Base-by-base conservation (phyloP, 1,140 invertebrate species). In the Diuraphis noxia region DNA sequence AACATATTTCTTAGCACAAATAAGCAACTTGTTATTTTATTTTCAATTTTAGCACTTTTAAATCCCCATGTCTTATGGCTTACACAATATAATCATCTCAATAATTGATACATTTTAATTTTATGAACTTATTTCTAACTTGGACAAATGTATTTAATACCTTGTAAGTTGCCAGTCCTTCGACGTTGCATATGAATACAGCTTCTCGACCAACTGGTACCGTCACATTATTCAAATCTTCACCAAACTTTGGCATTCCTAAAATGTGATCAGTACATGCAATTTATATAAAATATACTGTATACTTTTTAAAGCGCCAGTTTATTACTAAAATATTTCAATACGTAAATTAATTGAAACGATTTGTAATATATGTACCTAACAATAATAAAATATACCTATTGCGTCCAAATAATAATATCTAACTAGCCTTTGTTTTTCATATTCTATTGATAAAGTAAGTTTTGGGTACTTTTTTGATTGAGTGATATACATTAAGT, bases 111-210 rank as follows among this genome's bases (percentile, higher is more conserved):
- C 17, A n/a, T 63, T 63, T 63, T n/a, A 63, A 63, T 63, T 72
- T 17, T n/a, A 63, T 72, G n/a, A n/a, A 72, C 34, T 72, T n/a
- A 72, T 72, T 72, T 72, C 3, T 13, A 72, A 72, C 30, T 52
- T 46, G 19, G 4, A 34, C 7, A 8, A 85, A 5, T 84, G n/a
- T 25, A 88, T 21, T 38, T 63, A 46, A 87, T 94, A 97, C 96
- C 95, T 97, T 97, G 93, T 95, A 97, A 46, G 95, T 95, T 92
- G 96, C 96, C 93, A 97, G 94, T 93, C 97, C 96, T 93, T 97
- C 96, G 30, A 97, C 96, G 41, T 96, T 94, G 93, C 96, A 97
- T 21, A 96, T 95, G 77, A 97, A 94, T 41, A 96, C 94, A 13
- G 96, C 96, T 93, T 97, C 96, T 52, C 96, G 94, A 34, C 96